These are phyloP conservation scores for Hemichromis elongatus DNA, from an alignment of 2,113 vertebrate species.

Conservation along the genomic window DNA sequence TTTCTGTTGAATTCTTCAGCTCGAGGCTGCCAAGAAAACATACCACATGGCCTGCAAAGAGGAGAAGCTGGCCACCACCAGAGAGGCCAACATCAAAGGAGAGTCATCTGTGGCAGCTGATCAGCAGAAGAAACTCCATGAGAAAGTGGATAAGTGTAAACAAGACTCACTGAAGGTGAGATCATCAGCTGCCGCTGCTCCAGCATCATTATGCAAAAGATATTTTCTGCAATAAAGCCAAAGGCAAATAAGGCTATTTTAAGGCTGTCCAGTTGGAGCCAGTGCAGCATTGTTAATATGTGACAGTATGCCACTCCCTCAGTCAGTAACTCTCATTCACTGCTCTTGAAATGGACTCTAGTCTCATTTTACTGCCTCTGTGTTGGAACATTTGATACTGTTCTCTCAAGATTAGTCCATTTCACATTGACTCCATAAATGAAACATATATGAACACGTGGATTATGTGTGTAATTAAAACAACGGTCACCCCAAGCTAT, in stretches of 20 bases:
- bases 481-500: neutral
- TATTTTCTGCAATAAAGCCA: neutral
- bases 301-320: conserved; percentile 6
- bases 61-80: conserved; percentile 84
- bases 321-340: neutral
- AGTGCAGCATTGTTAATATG: conserved; percentile 1
- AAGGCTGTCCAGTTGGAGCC: neutral
- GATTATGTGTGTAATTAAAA: neutral
- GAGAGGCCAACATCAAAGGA: conserved; percentile 86
- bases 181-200: neutral
- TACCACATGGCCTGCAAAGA: conserved; percentile 95
- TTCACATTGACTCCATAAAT: neutral
- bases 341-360: neutral
- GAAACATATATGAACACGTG: neutral
- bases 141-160: conserved; percentile 95
- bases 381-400: neutral
- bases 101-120: conserved; percentile 84
- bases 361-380: neutral
- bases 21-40: conserved; percentile 90
- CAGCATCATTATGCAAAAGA: neutral
- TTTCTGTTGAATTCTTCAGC: conserved; percentile 53
- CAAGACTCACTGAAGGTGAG: conserved; percentile 90
- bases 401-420: neutral
- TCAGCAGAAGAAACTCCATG: conserved; percentile 92
- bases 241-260: conserved; percentile 10